phyloP scores from a whole-genome alignment of 2,888 invertebrate genomes.

The Dryobotodes eremita region DNA sequence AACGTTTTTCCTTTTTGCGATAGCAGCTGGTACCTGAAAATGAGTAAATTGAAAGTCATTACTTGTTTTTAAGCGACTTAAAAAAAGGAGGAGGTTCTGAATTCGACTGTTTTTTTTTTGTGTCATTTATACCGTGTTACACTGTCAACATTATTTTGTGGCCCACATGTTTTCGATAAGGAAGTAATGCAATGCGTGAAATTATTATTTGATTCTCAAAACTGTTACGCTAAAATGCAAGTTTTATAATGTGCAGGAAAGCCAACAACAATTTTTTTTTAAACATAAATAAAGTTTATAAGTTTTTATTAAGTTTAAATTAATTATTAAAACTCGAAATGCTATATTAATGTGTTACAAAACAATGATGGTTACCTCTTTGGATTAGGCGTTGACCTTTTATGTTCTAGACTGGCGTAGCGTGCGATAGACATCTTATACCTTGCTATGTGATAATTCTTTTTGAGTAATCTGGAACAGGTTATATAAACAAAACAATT shows the following conservation, averaged over 20 bases:
- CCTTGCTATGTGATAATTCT: slow-evolving; percentile 96
- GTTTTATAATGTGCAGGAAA: background rate
- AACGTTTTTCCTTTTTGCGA: slow-evolving; percentile 96
- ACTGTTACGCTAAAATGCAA: background rate
- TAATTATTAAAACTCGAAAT: no score
- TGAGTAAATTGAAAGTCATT: background rate
- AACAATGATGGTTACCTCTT: slow-evolving; percentile 91
- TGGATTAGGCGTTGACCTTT: slow-evolving; percentile 97
- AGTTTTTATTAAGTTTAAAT: no score
- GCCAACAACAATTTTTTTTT: no score
- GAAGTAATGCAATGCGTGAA: background rate
- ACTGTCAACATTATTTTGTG: background rate
- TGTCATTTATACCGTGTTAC: background rate
- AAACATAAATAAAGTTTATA: no score
- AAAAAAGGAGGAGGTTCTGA: no score
- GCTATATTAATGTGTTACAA: background rate
- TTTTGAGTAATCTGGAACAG: slow-evolving; percentile 91
- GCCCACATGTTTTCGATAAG: background rate
- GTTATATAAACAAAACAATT: background rate
- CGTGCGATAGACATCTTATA: slow-evolving; percentile 98
- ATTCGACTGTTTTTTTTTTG: no score
- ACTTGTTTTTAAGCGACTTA: no score
- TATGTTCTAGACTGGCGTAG: slow-evolving; percentile 98
- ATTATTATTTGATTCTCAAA: background rate
- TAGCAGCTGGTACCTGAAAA: slow-evolving; percentile 95